These are phyloP conservation scores for Harmothoe impar DNA, from an alignment of 2,888 invertebrate species.

Conservation along the genomic window DNA sequence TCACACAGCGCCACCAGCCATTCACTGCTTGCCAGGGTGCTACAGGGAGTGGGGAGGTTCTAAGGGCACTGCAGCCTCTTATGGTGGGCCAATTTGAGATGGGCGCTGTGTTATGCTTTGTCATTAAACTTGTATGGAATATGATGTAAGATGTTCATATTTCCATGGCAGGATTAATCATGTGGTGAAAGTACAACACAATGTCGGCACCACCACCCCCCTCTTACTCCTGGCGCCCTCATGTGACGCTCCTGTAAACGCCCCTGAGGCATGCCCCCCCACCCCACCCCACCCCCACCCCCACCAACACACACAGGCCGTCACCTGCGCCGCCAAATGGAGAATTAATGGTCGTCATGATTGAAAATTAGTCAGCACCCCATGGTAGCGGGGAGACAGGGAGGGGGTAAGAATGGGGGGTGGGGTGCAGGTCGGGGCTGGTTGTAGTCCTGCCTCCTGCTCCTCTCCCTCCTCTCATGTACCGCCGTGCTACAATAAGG, in stretches of 20 bases:
- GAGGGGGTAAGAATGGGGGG: not conserved
- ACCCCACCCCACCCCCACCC: not conserved
- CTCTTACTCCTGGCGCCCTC: not conserved
- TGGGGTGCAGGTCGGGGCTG: not conserved
- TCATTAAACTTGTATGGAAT: no score
- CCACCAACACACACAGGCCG: not conserved
- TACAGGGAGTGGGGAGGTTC: no score
- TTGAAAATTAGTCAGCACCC: slow-evolving; percentile 36
- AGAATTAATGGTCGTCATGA: slow-evolving; percentile 11
- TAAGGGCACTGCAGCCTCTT: no score
- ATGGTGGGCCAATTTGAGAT: no score
- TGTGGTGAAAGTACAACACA: no score
- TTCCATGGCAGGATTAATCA: no score
- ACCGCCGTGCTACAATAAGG: no score
- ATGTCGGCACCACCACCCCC: not conserved
- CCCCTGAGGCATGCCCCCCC: not conserved
- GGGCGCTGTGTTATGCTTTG: no score
- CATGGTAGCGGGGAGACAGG: not conserved
- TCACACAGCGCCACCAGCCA: not conserved
- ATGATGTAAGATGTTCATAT: no score
- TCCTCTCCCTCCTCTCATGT: no score
- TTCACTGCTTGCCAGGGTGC: no score
- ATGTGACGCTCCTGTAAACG: no score
- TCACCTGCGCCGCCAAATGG: slow-evolving; percentile 37
- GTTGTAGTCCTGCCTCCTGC: not conserved